A percentile compares a stretch with the other conserved stretches of the same genome.
phyloP scores from a whole-genome alignment of 2,888 invertebrate genomes.

The Epistrophe eligans region DNA sequence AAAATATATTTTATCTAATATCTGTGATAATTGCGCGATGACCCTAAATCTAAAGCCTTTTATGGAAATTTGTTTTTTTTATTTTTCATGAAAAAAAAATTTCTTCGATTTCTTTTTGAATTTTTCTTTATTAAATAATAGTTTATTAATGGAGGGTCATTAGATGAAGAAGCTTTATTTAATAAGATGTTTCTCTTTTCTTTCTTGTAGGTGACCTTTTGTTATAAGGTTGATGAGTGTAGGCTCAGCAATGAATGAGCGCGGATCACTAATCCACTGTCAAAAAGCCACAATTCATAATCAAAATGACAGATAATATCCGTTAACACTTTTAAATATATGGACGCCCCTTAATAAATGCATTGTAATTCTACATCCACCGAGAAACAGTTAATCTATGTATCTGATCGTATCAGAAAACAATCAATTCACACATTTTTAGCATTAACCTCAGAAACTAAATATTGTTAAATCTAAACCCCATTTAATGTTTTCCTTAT shows the following conservation, averaged over 20 bases:
- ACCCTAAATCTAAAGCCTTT: slow-evolving; percentile 47
- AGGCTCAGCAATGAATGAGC: background rate
- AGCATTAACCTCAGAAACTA: slow-evolving; percentile 46
- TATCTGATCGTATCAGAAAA: slow-evolving; percentile 5
- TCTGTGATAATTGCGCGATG: slow-evolving; percentile 56
- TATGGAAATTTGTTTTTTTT: slow-evolving; percentile 61
- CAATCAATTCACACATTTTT: slow-evolving; percentile 56
- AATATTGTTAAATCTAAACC: slow-evolving; percentile 28
- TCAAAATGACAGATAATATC: slow-evolving; percentile 46
- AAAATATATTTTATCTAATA: slow-evolving; percentile 51
- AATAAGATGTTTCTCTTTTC: slow-evolving; percentile 6
- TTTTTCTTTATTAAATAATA: slow-evolving; percentile 19
- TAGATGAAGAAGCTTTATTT: slow-evolving; percentile 51
- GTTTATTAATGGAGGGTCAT: slow-evolving; percentile 41
- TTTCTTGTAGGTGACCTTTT: slow-evolving; percentile 7
- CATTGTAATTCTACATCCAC: background rate
- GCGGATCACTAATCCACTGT: slow-evolving; percentile 47
- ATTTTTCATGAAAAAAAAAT: background rate
- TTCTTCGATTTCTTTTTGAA: background rate
- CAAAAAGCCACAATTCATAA: slow-evolving; percentile 38
- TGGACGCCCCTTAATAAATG: background rate
- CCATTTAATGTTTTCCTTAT: slow-evolving; percentile 51
- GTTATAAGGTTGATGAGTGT: slow-evolving; percentile 1
- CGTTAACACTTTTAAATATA: slow-evolving; percentile 38
- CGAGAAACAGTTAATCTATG: slow-evolving; percentile 22